Conservation (phyloP, 35 echinoderm and acorn worm species). For the Chiridota heheva region DNA sequence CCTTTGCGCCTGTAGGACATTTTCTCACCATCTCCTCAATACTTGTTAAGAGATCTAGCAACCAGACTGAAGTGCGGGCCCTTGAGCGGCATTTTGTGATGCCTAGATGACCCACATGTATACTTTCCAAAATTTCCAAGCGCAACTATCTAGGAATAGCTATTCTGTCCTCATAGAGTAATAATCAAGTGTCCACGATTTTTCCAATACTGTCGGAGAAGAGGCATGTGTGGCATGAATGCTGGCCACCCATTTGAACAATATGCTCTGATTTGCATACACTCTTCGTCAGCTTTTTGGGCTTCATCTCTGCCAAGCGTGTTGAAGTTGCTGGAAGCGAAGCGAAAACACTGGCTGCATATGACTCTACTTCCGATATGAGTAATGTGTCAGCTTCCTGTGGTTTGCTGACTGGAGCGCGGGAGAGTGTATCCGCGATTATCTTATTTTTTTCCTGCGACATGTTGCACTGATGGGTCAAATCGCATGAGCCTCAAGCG, state of each 20-base stretch:
- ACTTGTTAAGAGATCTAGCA: slow-evolving; percentile 15
- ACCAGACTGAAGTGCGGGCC: slow-evolving; percentile 24
- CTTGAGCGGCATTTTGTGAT: slow-evolving; percentile 36
- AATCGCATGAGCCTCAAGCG: slow-evolving; percentile 51
- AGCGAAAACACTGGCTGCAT: no score
- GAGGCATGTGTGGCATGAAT: no score
- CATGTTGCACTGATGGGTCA: neutral
- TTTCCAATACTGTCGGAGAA: no score
- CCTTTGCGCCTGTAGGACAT: neutral
- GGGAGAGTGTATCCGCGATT: slow-evolving; percentile 39
- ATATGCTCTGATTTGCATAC: no score
- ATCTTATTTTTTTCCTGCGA: no score
- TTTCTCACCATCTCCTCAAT: slow-evolving; percentile 29
- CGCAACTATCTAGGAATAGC: slow-evolving; percentile 18
- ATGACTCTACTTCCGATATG: neutral
- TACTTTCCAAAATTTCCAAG: slow-evolving; percentile 4
- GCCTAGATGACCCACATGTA: slow-evolving; percentile 45
- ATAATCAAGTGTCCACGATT: no score
- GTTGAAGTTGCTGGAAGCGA: no score
- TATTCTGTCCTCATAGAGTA: no score
- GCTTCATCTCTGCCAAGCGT: no score
- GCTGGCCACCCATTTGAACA: no score
- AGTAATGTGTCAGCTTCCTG: no score
- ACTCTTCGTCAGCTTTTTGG: no score
- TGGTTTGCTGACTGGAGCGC: slow-evolving; percentile 7